Base-by-base conservation (phyloP, 2,113 vertebrate genomes). In the Corydoras maculifer region DNA sequence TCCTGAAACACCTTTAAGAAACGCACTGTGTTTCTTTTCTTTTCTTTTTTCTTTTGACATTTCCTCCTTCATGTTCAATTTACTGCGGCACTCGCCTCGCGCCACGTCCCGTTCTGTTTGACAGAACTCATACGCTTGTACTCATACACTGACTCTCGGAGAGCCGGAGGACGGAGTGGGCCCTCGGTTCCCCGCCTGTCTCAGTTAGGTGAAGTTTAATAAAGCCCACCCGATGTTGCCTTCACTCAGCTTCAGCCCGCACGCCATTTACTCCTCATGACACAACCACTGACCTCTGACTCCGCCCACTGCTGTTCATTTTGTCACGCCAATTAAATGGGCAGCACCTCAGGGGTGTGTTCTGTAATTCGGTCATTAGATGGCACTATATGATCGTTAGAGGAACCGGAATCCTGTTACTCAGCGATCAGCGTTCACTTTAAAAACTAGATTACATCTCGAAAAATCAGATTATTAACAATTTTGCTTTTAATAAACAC, bases 151-250 rank as follows among this genome's bases (percentile, higher is more conserved):
- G 14, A 50, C 51, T 57, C 58, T 50, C 58, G 55, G 10, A 8
- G 10, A 15, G 43, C 9, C 58, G 61, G 18, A 49, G 49, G 54
- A 50, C 15, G 9, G 59, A 57, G 58, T 62, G 59, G 4, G 3
- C 9, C 25, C 18, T 25, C 25, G 2, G 15, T 64, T 15, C 25
- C 15, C 49, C 4, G 9, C 29, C 15, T 59, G 61, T 32, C 30
- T 55, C 43, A 59, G 64, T 72, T 77, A 53, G 69, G 32, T 14
- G 2, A 18, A 25, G 62, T 62, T 72, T 76, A 65, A 72, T 31
- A 12, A 64, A 69, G 14, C 59, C 58, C 57, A 13, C 8, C 57
- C 43, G 66, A 58, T 18, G 43, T 49, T 74, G 50, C 49, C 30
- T 13, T 62, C 4, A 10, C 1, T 62, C 30, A 62, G 14, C 5